A percentile compares a stretch with the other conserved stretches of the same genome.
These are phyloP conservation scores for Flexamia atlantica DNA, from an alignment of 2,888 invertebrate species.

Conservation along the genomic window DNA sequence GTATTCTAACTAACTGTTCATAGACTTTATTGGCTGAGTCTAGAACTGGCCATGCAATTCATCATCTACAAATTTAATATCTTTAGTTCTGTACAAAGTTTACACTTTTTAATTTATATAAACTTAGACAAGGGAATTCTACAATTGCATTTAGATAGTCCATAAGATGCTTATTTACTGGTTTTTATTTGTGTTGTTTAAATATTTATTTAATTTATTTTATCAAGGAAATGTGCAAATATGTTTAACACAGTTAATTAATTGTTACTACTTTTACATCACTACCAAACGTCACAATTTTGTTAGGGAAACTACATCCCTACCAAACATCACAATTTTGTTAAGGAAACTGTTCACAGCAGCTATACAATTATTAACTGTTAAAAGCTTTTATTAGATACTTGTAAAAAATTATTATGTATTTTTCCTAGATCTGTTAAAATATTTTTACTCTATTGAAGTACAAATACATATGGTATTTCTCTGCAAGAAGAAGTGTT, in stretches of 20 bases:
- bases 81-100: constrained; percentile 58
- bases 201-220: constrained; percentile 36
- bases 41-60: constrained; percentile 35
- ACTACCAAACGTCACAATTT: constrained; percentile 3
- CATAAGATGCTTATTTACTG: constrained; percentile 23
- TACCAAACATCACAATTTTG: neutral
- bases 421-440: constrained; percentile 41
- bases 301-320: neutral
- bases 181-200: constrained; percentile 45
- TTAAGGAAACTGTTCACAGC: neutral
- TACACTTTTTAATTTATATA: constrained; percentile 35
- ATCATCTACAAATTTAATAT: constrained; percentile 17
- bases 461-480: constrained; percentile 52
- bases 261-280: constrained; percentile 22
- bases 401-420: constrained; percentile 35
- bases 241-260: neutral
- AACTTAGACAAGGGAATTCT: constrained; percentile 26
- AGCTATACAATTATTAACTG: constrained; percentile 2
- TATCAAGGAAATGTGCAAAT: constrained; percentile 38
- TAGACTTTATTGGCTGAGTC: constrained; percentile 53
- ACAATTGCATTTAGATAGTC: constrained; percentile 59
- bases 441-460: constrained; percentile 40
- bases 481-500: constrained; percentile 38
- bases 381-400: constrained; percentile 41
- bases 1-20: constrained; percentile 61